A percentile compares a stretch with the other conserved stretches of the same genome.
Conservation (phyloP, 1,140 invertebrate genomes). For the Drosophila arawakana region DNA sequence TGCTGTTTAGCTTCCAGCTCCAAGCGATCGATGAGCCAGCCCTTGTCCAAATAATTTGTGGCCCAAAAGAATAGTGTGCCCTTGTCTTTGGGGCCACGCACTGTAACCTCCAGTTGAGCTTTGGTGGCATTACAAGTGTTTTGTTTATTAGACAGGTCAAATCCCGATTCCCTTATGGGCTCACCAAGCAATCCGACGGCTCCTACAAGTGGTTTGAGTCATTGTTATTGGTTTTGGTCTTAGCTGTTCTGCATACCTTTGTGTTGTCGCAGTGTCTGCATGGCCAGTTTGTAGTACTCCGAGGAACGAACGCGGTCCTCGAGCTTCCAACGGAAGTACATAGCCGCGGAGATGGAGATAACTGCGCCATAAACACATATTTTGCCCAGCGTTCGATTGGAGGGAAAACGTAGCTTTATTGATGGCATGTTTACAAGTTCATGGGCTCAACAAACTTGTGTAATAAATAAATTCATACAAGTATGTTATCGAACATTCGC, state of each 20-base stretch:
- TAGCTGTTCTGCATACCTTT: conserved; percentile 57
- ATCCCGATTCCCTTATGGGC: conserved; percentile 87
- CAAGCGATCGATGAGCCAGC: conserved; percentile 73
- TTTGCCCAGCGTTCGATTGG: conserved; percentile 85
- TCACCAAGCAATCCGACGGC: conserved; percentile 87
- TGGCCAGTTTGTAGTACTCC: conserved; percentile 87
- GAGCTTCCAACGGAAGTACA: conserved; percentile 84
- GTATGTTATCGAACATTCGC: conserved; percentile 38
- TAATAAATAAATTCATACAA: conserved; percentile 34
- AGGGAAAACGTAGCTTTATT: conserved; percentile 57
- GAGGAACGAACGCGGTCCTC: conserved; percentile 84
- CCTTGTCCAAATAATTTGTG: conserved; percentile 43
- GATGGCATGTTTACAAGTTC: conserved; percentile 48
- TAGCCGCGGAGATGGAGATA: conserved; percentile 84
- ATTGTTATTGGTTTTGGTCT: neutral
- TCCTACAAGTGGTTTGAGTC: conserved; percentile 46
- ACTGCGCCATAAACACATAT: conserved; percentile 85
- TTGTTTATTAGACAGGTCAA: conserved; percentile 86
- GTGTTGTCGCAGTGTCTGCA: conserved; percentile 86
- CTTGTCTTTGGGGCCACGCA: conserved; percentile 87
- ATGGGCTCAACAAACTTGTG: conserved; percentile 32
- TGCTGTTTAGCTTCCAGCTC: conserved; percentile 78
- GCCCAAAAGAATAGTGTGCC: conserved; percentile 84
- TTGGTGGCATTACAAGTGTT: conserved; percentile 85
- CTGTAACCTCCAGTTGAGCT: conserved; percentile 87